A percentile compares a stretch with the other conserved stretches of the same genome.
Evolutionary conservation across 2,888 invertebrate species (phyloP).

Genomic region (Drosophila mulleri): DNA sequence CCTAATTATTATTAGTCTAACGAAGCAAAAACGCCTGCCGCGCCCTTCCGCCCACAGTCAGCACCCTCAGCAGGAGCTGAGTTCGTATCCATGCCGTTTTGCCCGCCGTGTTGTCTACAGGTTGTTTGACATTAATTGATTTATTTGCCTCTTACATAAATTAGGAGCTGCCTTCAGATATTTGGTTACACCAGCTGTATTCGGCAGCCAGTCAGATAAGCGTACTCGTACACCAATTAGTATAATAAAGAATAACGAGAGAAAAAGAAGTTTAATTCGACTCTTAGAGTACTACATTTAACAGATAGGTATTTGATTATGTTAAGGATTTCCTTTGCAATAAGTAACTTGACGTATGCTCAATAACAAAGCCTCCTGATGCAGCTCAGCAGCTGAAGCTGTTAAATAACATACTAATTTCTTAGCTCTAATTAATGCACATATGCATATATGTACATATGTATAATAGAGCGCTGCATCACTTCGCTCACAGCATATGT

Average conservation of each 20-base stretch:
- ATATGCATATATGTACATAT: too few species aligned
- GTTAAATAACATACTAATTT: not conserved
- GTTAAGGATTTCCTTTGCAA: too few species aligned
- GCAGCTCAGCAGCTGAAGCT: too few species aligned
- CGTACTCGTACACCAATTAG: not conserved
- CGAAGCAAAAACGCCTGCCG: conserved; percentile 52
- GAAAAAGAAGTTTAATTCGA: not conserved
- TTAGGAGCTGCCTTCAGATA: conserved; percentile 58
- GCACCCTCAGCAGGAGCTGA: not conserved
- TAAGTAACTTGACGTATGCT: too few species aligned
- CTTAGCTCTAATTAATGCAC: too few species aligned
- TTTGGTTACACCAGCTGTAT: conserved; percentile 43
- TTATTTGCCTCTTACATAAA: conserved; percentile 81
- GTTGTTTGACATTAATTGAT: conserved; percentile 83
- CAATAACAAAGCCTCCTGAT: too few species aligned
- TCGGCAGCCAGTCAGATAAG: not conserved
- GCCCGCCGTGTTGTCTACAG: conserved; percentile 64
- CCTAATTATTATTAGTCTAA: conserved; percentile 78
- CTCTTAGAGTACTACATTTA: not conserved
- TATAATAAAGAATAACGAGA: not conserved
- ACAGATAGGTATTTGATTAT: not conserved
- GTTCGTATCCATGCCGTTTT: conserved; percentile 46
- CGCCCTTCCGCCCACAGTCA: conserved; percentile 22
- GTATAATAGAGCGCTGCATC: too few species aligned
- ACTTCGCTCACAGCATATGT: too few species aligned